Evolutionary conservation across 1,140 invertebrate species (phyloP).

Genomic region (Drosophila repletoides): DNA sequence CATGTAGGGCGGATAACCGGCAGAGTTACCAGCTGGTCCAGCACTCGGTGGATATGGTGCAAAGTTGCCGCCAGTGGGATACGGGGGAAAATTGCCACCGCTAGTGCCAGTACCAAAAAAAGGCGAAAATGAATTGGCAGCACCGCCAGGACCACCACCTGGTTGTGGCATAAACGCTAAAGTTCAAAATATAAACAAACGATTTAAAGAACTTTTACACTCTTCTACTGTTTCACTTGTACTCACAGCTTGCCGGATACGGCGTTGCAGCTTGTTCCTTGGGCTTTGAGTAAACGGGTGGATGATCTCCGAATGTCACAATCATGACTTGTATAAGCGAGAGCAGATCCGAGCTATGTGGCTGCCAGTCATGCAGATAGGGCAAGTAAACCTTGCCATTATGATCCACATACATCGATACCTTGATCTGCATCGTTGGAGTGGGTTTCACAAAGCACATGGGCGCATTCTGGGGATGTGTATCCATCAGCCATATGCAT

Average conservation of each 20-base stretch:
- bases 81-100: slow-evolving; percentile 67
- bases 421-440: slow-evolving; percentile 96
- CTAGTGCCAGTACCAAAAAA: slow-evolving; percentile 58
- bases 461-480: slow-evolving; percentile 98
- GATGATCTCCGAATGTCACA: slow-evolving; percentile 95
- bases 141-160: slow-evolving; percentile 42
- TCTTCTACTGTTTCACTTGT: not conserved
- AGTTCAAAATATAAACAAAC: not conserved
- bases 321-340: slow-evolving; percentile 96
- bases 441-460: slow-evolving; percentile 99
- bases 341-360: slow-evolving; percentile 91
- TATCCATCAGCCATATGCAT: slow-evolving; percentile 97
- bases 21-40: slow-evolving; percentile 26
- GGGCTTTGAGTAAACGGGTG: slow-evolving; percentile 94
- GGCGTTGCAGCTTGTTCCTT: slow-evolving; percentile 81
- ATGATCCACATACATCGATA: slow-evolving; percentile 96
- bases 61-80: slow-evolving; percentile 64
- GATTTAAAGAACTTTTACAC: not conserved
- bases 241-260: slow-evolving; percentile 64
- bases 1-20: slow-evolving; percentile 82
- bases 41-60: slow-evolving; percentile 58
- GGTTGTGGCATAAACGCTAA: slow-evolving; percentile 66
- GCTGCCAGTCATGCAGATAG: slow-evolving; percentile 97
- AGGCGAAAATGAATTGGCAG: slow-evolving; percentile 54
- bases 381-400: slow-evolving; percentile 98